Conservation (phyloP, 2,888 invertebrate genomes). For the Hypercompe scribonia region DNA sequence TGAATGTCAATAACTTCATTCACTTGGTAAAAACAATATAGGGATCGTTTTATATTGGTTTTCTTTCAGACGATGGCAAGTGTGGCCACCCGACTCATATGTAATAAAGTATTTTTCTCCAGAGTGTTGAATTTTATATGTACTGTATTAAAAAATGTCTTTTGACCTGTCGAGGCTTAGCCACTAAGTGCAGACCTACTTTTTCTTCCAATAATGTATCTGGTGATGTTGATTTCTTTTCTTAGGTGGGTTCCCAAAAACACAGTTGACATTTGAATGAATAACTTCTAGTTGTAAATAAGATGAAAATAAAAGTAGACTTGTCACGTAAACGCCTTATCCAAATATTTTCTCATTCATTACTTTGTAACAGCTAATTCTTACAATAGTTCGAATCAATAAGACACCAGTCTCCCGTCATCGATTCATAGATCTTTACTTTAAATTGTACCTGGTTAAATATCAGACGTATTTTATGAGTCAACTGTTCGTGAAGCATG, state of each 20-base stretch:
- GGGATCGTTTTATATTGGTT: no score
- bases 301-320: conserved; percentile 29
- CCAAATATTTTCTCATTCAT: conserved; percentile 36
- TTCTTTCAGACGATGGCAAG: no score
- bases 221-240: neutral
- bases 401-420: conserved; percentile 57
- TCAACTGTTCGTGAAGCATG: neutral
- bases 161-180: no score
- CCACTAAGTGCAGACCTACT: no score
- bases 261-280: neutral
- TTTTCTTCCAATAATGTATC: no score
- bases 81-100: no score
- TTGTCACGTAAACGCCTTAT: no score
- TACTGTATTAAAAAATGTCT: no score
- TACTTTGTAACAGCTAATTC: conserved; percentile 60
- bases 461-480: neutral
- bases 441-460: conserved; percentile 57
- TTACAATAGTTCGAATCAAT: conserved; percentile 71
- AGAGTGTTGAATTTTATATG: no score
- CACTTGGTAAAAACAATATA: no score
- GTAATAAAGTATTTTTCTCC: no score
- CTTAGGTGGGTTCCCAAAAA: neutral
- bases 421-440: conserved; percentile 64
- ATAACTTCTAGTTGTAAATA: neutral
- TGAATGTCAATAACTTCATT: no score